Evolutionary conservation across 2,113 vertebrate genomes (phyloP), one percentile per base, ranked within the genome.

Genomic region (Sander lucioperca): DNA sequence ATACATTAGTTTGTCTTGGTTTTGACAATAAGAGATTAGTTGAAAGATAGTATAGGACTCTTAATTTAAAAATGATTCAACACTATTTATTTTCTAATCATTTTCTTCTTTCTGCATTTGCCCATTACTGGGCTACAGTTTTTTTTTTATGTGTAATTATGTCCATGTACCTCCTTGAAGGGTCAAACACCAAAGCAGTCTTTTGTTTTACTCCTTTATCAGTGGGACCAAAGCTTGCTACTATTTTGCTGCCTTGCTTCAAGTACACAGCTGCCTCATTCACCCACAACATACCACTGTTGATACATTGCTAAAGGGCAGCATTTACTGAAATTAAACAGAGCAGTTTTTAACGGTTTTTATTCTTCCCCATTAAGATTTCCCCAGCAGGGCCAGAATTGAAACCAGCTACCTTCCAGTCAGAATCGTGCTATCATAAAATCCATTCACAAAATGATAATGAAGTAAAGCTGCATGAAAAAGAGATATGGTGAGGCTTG

Each of bases 381-480:
- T 73, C 59, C 68, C 12, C 30, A 70, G 65, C 80, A 62, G 68
- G 30, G 33, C 18, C 51, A 43, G 54, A 80, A 79, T 64, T 77
- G 30, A 85, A 85, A 81, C 56, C 78, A 69, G 65, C 56, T 30
- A 79, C 74, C 50, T 71, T 72, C 39, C 43, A 68, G 63, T 59
- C 39, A n/a, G 36, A 80, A 43, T 61, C 14, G 8, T 71, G 25
- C 51, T 13, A 64, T 86, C 39, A 25, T 61, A 51, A 56, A 50
- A 69, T 76, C 21, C 66, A 36, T 25, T 77, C 47, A 43, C 51
- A 12, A 14, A 66, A 14, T 33, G 53, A 69, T 74, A 86, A 81
- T 84, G 71, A 83, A 33, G 27, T 51, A 82, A 86, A 86, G 78
- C 67, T 77, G 79, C 76, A 63, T 53, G 62, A 18, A 79, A 84